Conservation (phyloP, 1,140 invertebrate genomes). For the Zaprionus africanus region DNA sequence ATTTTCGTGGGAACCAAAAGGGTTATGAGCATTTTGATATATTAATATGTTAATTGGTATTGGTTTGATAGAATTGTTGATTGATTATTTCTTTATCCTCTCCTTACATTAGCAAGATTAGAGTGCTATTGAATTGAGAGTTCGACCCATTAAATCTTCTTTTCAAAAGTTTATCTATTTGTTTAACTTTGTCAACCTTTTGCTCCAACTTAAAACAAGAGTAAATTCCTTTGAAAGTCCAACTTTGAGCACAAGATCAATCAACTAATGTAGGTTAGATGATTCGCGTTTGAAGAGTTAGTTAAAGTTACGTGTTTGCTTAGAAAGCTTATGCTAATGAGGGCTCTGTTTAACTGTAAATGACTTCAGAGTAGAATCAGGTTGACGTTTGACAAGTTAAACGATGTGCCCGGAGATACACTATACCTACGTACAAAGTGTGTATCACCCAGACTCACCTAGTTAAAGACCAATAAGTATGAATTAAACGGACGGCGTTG, state of each 20-base stretch:
- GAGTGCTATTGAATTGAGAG: neutral
- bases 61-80: neutral
- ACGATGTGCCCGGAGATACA: neutral
- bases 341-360: neutral
- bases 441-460: neutral
- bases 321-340: neutral
- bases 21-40: neutral
- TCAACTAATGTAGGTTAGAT: neutral
- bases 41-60: neutral
- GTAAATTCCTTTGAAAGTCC: neutral
- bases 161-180: neutral
- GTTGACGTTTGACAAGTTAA: constrained; percentile 14
- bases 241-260: neutral
- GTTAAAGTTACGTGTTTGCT: neutral
- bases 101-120: neutral
- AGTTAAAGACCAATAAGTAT: neutral
- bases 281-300: neutral
- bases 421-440: neutral
- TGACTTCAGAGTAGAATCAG: neutral
- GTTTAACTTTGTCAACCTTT: neutral
- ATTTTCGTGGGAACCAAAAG: neutral
- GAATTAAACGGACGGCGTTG: constrained; percentile 17
- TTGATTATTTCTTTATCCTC: neutral
- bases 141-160: neutral
- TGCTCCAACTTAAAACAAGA: neutral